Conservation (phyloP, 2,113 vertebrate species). For the Mormyrus lacerda region DNA sequence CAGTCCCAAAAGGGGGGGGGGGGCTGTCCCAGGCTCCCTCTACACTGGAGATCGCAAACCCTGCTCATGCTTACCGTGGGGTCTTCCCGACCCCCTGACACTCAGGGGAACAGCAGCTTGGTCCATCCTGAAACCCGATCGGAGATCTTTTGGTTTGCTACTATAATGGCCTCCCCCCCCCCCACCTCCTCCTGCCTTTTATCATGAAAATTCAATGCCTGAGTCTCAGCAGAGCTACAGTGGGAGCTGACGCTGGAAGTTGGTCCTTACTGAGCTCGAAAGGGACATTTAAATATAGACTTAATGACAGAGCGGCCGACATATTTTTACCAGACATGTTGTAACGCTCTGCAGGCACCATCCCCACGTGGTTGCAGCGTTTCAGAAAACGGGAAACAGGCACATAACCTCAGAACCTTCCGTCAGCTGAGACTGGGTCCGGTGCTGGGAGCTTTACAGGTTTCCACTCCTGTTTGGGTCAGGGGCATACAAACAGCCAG, state of each 20-base stretch:
- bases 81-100: neutral
- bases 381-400: neutral
- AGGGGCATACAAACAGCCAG: neutral
- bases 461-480: neutral
- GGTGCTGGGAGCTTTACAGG: neutral
- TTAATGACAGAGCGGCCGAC: constrained; percentile 1
- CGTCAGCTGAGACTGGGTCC: neutral
- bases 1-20: neutral
- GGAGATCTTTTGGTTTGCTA: neutral
- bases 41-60: neutral
- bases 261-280: neutral
- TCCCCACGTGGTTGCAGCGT: neutral
- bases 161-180: neutral
- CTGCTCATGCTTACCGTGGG: neutral
- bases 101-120: neutral
- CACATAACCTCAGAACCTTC: neutral
- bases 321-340: constrained; percentile 4
- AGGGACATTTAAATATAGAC: constrained; percentile 15
- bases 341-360: neutral
- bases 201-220: neutral
- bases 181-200: neutral
- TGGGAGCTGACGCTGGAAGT: neutral
- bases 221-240: neutral
- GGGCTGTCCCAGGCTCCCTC: neutral
- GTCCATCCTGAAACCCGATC: neutral